Evolutionary conservation across 2,113 vertebrate species (phyloP), one percentile per base, ranked within the genome.

Genomic region (Indicator indicator): DNA sequence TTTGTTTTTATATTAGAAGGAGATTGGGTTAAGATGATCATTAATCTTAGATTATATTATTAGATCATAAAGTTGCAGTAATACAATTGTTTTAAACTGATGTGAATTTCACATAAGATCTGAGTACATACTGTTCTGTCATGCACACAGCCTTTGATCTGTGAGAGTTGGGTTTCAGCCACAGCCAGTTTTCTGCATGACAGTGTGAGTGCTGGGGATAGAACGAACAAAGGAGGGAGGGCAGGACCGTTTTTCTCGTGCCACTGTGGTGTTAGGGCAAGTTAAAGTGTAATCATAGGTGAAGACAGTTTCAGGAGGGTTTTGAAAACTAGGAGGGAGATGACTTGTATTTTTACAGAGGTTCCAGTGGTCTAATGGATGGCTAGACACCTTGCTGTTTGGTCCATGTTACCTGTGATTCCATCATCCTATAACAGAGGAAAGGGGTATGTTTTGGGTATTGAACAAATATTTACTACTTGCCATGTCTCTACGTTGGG

Each of bases 71-170:
- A 89, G 40, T 65, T 89, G 46, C 27, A 71, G 19, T n/a, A 46
- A 36, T 17, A 20, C n/a, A 62, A 5, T 32, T 40, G 12, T 70
- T 74, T 23, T 33, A 26, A 60, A 15, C 9, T 5, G 32, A 13
- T 40, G 5, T n/a, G 16, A 16, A 2, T 50, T 12, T 42, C 5
- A 2, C 28, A 5, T 4, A 0, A 30, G 55, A 24, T 79, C 15
- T 58, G 75, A 36, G 40, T 15, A 24, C 19, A 33, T 50, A 36
- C 26, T 0, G 27, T 58, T 85, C 33, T 80, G 64, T 58, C 18
- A 26, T 44, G 52, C 13, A 1, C 23, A 18, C 1, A 20, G 63
- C 55, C 8, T 3, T 26, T 83, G 79, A 68, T 55, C 68, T 55
- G 14, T 5, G 17, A 63, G 62, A 64, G 10, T 4, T 50, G 56